These are phyloP conservation scores for Cecropterus lyciades DNA, from an alignment of 1,140 invertebrate genomes.

Conservation along the genomic window DNA sequence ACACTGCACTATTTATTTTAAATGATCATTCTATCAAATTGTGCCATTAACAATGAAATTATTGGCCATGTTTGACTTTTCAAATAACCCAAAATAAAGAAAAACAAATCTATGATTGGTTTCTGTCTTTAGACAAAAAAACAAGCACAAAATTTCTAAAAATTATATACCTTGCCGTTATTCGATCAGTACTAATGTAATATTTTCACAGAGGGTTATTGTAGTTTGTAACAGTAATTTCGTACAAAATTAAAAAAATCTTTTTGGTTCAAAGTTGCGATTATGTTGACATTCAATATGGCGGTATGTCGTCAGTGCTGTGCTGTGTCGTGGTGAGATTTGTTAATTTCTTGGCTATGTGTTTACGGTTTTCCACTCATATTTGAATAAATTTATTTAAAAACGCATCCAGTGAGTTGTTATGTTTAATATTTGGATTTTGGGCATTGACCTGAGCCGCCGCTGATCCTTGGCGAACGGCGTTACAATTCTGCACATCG, in stretches of 20 bases:
- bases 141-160: conserved; percentile 65
- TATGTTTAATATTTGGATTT: conserved; percentile 10
- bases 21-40: no score
- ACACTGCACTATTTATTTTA: no score
- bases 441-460: background rate
- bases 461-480: conserved; percentile 41
- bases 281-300: conserved; percentile 90
- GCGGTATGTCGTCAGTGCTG: conserved; percentile 97
- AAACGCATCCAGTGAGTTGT: conserved; percentile 13
- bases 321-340: conserved; percentile 94
- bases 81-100: conserved; percentile 54
- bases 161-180: conserved; percentile 46
- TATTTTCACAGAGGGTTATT: conserved; percentile 44
- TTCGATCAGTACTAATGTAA: conserved; percentile 42
- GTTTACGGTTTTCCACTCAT: conserved; percentile 52
- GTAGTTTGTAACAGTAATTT: conserved; percentile 22
- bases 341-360: conserved; percentile 68
- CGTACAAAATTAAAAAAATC: conserved; percentile 53
- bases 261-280: conserved; percentile 70
- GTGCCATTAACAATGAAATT: no score
- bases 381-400: conserved; percentile 40
- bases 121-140: conserved; percentile 73
- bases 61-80: conserved; percentile 37
- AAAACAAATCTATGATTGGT: conserved; percentile 71
- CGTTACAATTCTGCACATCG: conserved; percentile 71